Evolutionary conservation across 2,888 invertebrate species (phyloP).

Genomic region (Venusia cambrica): DNA sequence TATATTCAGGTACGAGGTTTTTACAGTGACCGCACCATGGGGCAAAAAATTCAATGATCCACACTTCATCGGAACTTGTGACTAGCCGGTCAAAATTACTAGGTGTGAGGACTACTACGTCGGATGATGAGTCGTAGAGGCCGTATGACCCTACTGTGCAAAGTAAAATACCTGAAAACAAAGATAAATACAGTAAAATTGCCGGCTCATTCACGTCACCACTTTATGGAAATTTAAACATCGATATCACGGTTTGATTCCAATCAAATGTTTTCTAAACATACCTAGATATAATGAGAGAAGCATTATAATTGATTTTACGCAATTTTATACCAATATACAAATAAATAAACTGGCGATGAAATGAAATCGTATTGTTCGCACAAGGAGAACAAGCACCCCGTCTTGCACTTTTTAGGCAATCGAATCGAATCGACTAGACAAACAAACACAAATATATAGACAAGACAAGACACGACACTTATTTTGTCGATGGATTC

Average conservation of each 20-base stretch:
- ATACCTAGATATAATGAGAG: conserved; percentile 57
- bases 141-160: conserved; percentile 56
- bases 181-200: no score
- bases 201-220: no score
- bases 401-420: conserved; percentile 48
- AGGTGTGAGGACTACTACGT: conserved; percentile 92
- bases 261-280: conserved; percentile 55
- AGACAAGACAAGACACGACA: conserved; percentile 28
- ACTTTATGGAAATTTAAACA: no score
- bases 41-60: conserved; percentile 98
- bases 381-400: conserved; percentile 44
- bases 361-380: conserved; percentile 36
- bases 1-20: conserved; percentile 94
- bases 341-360: conserved; percentile 33
- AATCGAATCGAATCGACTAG: conserved; percentile 3
- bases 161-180: conserved; percentile 63
- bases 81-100: conserved; percentile 93
- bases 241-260: no score
- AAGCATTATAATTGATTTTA: conserved; percentile 55
- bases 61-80: conserved; percentile 90
- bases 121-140: conserved; percentile 85
- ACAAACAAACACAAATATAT: no score
- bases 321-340: conserved; percentile 37
- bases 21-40: conserved; percentile 98
- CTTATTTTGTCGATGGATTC: conserved; percentile 68